Evolutionary conservation across 2,888 invertebrate species (phyloP).

Genomic region (Marronus borbonicus): DNA sequence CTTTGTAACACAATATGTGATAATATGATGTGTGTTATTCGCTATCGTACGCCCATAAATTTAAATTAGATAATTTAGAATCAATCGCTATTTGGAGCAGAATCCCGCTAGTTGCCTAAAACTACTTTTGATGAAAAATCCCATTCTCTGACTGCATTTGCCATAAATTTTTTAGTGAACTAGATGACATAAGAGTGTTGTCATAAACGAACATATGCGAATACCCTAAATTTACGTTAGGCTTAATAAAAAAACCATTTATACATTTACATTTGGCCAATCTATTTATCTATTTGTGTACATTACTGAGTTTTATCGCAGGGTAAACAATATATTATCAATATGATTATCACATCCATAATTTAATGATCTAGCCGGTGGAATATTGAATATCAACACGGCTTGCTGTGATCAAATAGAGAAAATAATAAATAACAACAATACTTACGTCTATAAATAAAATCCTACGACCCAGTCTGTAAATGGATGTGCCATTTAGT

Average conservation of each 20-base stretch:
- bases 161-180: too few species aligned
- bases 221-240: neutral
- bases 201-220: neutral
- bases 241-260: neutral
- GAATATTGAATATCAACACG: neutral
- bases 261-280: neutral
- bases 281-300: neutral
- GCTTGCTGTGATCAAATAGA: neutral
- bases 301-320: neutral
- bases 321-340: neutral
- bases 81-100: too few species aligned
- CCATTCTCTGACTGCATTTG: too few species aligned
- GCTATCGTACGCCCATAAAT: too few species aligned
- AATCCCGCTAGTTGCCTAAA: too few species aligned
- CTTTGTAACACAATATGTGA: too few species aligned
- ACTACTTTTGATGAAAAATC: too few species aligned
- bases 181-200: neutral
- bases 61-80: too few species aligned
- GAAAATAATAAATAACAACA: neutral
- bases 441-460: constrained; percentile 22
- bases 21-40: too few species aligned
- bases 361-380: neutral
- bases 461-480: neutral
- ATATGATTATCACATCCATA: neutral
- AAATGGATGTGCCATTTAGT: neutral